Evolutionary conservation across 2,113 vertebrate species (phyloP).

Genomic region (Macrotus californicus): DNA sequence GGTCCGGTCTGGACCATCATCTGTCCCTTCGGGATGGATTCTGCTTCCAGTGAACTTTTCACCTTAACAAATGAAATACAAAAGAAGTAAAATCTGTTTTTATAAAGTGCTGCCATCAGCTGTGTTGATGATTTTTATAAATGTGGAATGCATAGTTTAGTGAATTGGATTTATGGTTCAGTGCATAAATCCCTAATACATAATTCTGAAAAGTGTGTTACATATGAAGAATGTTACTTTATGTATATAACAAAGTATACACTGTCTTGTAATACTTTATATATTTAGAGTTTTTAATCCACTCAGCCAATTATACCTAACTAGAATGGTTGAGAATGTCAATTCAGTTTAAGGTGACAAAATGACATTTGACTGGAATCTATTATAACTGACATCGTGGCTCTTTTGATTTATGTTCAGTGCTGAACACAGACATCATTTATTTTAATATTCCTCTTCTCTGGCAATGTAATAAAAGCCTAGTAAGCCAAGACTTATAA

Average conservation of each 20-base stretch:
- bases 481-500: slow-evolving; percentile 54
- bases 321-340: slow-evolving; percentile 31
- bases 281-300: slow-evolving; percentile 3
- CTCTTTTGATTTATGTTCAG: slow-evolving; percentile 48
- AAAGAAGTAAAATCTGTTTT: neutral
- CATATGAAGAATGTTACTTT: neutral
- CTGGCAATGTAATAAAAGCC: slow-evolving; percentile 38
- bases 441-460: slow-evolving; percentile 65
- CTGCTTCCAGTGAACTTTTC: neutral
- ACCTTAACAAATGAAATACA: neutral
- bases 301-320: neutral
- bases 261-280: neutral
- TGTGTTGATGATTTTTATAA: neutral
- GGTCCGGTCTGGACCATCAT: neutral
- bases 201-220: slow-evolving; percentile 52
- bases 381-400: slow-evolving; percentile 7
- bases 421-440: slow-evolving; percentile 50
- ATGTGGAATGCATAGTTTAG: neutral
- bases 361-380: neutral
- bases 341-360: slow-evolving; percentile 11
- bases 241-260: neutral
- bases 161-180: slow-evolving; percentile 46
- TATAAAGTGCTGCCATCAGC: neutral
- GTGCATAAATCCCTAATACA: neutral
- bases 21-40: neutral